Evolutionary conservation across 1,140 invertebrate species (phyloP).

Genomic region (Oedothorax gibbosus): DNA sequence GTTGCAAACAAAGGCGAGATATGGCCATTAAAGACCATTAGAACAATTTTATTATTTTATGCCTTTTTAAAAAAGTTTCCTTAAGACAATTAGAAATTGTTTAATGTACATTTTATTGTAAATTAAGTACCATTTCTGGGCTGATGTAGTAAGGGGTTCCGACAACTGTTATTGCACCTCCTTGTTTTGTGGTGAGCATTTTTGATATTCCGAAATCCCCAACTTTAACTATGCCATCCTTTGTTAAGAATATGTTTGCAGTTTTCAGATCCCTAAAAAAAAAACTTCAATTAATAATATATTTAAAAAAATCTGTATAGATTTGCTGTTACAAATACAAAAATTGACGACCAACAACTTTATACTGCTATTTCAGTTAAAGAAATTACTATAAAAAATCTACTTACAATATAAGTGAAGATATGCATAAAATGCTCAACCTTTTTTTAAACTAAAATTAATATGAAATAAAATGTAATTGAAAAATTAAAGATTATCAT

Average conservation of each 20-base stretch:
- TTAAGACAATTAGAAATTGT: neutral
- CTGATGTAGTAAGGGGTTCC: slow-evolving; percentile 86
- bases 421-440: no score
- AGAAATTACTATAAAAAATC: no score
- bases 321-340: no score
- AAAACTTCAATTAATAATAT: neutral
- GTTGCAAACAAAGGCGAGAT: no score
- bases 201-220: slow-evolving; percentile 87
- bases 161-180: slow-evolving; percentile 80
- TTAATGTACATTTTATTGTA: neutral
- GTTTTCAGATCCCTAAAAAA: slow-evolving; percentile 80
- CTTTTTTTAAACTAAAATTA: no score
- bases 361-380: no score
- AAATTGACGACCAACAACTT: no score
- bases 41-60: neutral
- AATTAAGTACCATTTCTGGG: slow-evolving; percentile 79
- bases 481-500: no score
- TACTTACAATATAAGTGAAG: no score
- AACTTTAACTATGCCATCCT: slow-evolving; percentile 76
- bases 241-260: slow-evolving; percentile 82
- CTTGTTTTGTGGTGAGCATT: slow-evolving; percentile 77
- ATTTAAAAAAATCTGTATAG: slow-evolving; percentile 4
- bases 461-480: no score
- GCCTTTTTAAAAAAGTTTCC: neutral
- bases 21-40: neutral